Base-by-base conservation (phyloP, 2,113 vertebrate genomes). In the Apistogramma diplotaenia region DNA sequence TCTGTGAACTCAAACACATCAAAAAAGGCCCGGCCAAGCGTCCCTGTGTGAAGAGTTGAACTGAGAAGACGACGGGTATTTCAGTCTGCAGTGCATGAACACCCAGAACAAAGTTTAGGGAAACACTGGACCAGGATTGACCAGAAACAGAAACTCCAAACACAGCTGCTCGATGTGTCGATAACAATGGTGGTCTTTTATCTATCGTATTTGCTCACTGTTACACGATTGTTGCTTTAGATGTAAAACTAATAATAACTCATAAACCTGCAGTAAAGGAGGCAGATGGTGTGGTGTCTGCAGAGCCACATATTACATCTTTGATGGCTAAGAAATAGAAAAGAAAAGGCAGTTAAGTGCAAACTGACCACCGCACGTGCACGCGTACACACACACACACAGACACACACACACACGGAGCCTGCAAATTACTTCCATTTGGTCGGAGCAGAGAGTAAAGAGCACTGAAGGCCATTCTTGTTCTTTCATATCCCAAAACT, bases 391-490 rank as follows among this genome's bases (percentile, higher is more conserved):
- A 79, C 13, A 37, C 23, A 59, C n/a, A n/a, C 13, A 29, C 11
- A 54, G 3, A 21, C 1, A 15, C 2, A 18, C 56, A 40, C 25
- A 58, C 19, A 81, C 16, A 53, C 0, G 72, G 18, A 72, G 1
- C 4, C 15, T 49, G 33, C 57, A n/a, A 58, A 46, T 23, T 25
- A 1, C 7, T 74, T 57, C 79, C 76, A 83, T 88, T 85, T 80
- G 76, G 77, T 57, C 73, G 46, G 15, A 70, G 2, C 19, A 10
- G 31, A 60, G 57, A 61, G 29, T 12, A 60, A 51, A 85, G 67
- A 79, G 56, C 84, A 89, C 84, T 46, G 25, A n/a, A 84, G 84
- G 78, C 56, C 46, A 13, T 78, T 53, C 2, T 31, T 88, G 76
- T 85, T 51, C 72, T 62, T 23, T 80, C 33, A 55, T 6, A 25